Evolutionary conservation across 2,888 invertebrate genomes (phyloP), one percentile per base, ranked within the genome.

Genomic region (Athalia rosae): DNA sequence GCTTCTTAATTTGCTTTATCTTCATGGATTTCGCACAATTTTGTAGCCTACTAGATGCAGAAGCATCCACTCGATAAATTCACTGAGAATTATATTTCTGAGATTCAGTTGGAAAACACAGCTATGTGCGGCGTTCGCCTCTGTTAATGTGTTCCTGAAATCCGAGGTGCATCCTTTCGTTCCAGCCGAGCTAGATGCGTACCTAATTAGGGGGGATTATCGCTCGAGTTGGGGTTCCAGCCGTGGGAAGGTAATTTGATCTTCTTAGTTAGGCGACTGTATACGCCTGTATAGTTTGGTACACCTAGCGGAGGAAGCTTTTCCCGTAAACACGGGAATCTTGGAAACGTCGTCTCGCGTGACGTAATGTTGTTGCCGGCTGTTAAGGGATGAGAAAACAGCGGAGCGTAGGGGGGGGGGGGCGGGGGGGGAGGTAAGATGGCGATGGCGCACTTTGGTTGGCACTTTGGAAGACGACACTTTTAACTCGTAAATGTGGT

Each of bases 251-350:
- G 71, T 71, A 71, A 71, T 71, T 58, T 71, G 58, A 71, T 71
- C 71, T 71, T 58, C 45, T 71, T 28, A 61, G 61, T 61, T 71
- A 71, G 15, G 71, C 71, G 71, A 71, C 58, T 71, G 71, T 58
- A 58, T 56, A 45, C 8, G 28, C 8, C 15, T 8, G 67, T 50
- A 50, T 50, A 50, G 41, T 13, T 41, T 6, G 67, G 7, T 43
- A 63, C n/a, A 15, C 5, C 15, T 61, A 61, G 7, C 3, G 28
- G 3, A 0, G 45, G 58, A 11, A 58, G 43, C 45, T 45, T 43
- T 43, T 45, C 45, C 58, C 58, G 13, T 9, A 56, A 56, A 4
- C 58, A 71, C 56, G 45, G 45, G 8, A 58, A 71, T 13, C 58
- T 71, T 71, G 45, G 4, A 58, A n/a, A 45, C 71, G 13, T 56